A percentile compares a stretch with the other conserved stretches of the same genome.
phyloP scores from a whole-genome alignment of 1,140 invertebrate genomes.

The Pogonus chalceus region DNA sequence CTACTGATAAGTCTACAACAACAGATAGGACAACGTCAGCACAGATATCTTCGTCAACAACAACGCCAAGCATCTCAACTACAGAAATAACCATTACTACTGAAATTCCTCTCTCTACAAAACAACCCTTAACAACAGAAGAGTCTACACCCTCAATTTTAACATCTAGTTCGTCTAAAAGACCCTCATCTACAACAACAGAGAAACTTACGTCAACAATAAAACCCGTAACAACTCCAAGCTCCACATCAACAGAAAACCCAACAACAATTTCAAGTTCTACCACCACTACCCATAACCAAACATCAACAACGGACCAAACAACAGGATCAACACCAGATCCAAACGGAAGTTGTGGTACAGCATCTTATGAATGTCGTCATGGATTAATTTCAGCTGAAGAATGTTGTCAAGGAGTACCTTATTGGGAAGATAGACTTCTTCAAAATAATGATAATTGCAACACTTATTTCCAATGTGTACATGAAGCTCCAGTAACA shows the following conservation, averaged over 20 bases:
- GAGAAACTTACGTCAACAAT: conserved; percentile 28
- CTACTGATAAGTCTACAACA: too few relatives aligned
- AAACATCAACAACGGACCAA: too few relatives aligned
- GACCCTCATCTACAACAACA: conserved; percentile 16
- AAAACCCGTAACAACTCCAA: conserved; percentile 25
- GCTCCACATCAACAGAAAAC: too few relatives aligned
- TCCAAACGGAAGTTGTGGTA: neutral
- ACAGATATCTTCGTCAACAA: too few relatives aligned
- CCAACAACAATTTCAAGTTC: too few relatives aligned
- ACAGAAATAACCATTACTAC: conserved; percentile 21
- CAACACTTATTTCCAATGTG: neutral
- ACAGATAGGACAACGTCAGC: too few relatives aligned
- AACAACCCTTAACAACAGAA: too few relatives aligned
- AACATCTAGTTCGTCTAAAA: too few relatives aligned
- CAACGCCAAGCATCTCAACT: conserved; percentile 27
- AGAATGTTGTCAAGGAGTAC: neutral
- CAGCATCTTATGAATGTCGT: neutral
- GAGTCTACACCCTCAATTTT: too few relatives aligned
- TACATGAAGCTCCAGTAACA: neutral
- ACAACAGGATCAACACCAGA: neutral
- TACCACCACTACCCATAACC: too few relatives aligned
- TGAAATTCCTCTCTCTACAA: too few relatives aligned
- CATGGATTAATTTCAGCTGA: neutral
- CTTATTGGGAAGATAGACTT: neutral
- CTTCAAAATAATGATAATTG: neutral